Evolutionary conservation across 2,113 vertebrate genomes (phyloP).

Genomic region (Aix galericulata): DNA sequence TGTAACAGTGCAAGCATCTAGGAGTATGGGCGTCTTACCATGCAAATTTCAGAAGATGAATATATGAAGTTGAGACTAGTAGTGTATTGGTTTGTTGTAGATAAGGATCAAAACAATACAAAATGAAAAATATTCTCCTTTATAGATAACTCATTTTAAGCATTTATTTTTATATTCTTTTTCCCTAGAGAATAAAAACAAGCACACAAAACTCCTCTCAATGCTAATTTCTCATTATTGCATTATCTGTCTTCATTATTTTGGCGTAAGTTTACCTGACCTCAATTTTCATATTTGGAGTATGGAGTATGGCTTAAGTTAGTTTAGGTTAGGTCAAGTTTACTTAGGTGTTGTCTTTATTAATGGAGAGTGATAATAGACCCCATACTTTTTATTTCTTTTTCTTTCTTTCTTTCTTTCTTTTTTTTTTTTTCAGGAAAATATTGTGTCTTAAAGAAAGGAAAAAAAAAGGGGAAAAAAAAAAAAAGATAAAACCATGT

Average conservation of each 20-base stretch:
- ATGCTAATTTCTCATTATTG: not conserved
- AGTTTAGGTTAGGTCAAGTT: no score
- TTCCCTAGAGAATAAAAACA: not conserved
- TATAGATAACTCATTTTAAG: not conserved
- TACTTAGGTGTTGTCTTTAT: not conserved
- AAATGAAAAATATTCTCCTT: not conserved
- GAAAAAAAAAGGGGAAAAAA: not conserved
- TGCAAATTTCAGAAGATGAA: not conserved
- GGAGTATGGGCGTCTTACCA: not conserved
- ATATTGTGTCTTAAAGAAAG: not conserved
- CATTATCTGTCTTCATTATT: not conserved
- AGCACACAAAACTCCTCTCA: not conserved
- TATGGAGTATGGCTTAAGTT: fast-evolving
- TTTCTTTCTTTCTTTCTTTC: not conserved
- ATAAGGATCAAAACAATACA: not conserved
- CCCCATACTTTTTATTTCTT: not conserved
- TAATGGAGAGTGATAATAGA: not conserved
- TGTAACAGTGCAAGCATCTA: not conserved
- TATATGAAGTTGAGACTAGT: fast-evolving
- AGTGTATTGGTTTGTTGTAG: not conserved
- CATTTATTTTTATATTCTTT: not conserved
- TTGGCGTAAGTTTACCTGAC: not conserved
- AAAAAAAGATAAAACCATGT: not conserved
- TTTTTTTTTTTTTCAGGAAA: not conserved
- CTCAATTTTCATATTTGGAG: not conserved